Evolutionary conservation across 2,888 invertebrate species (phyloP).

Genomic region (Aleiodes alternator): DNA sequence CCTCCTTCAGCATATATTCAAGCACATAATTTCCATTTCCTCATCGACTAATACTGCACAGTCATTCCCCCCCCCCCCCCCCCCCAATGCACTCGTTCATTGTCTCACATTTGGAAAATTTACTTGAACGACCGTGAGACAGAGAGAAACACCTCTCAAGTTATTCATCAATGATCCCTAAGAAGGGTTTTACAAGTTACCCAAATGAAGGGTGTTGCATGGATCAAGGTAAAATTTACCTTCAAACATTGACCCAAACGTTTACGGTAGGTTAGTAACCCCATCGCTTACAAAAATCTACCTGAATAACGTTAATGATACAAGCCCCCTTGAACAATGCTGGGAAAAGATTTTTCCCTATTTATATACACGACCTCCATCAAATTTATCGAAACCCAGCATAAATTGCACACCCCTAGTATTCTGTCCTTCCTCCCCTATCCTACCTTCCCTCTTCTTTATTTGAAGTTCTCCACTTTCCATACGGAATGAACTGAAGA

Average conservation of each 20-base stretch:
- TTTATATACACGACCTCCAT: neutral
- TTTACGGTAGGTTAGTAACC: slow-evolving; percentile 55
- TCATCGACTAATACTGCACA: too few species aligned
- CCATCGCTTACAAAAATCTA: slow-evolving; percentile 46
- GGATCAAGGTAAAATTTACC: slow-evolving; percentile 35
- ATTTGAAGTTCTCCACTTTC: too few species aligned
- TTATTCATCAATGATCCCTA: slow-evolving; percentile 20
- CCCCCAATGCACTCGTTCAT: too few species aligned
- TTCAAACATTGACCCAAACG: slow-evolving; percentile 33
- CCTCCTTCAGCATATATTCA: too few species aligned
- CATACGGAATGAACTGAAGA: too few species aligned
- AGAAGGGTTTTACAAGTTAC: slow-evolving; percentile 4
- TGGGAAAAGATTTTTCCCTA: slow-evolving; percentile 10
- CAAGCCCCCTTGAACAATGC: slow-evolving; percentile 7
- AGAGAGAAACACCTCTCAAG: neutral
- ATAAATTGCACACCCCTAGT: slow-evolving; percentile 25
- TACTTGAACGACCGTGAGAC: too few species aligned
- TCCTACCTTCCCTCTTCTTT: too few species aligned
- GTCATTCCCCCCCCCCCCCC: too few species aligned
- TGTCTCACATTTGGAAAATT: too few species aligned
- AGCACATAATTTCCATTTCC: too few species aligned
- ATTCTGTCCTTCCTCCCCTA: too few species aligned
- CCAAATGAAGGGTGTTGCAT: slow-evolving; percentile 36
- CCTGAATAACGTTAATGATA: slow-evolving; percentile 47
- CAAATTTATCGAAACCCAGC: slow-evolving; percentile 20